Conservation (phyloP, 2,113 vertebrate genomes). For the Zosterops pallidus region DNA sequence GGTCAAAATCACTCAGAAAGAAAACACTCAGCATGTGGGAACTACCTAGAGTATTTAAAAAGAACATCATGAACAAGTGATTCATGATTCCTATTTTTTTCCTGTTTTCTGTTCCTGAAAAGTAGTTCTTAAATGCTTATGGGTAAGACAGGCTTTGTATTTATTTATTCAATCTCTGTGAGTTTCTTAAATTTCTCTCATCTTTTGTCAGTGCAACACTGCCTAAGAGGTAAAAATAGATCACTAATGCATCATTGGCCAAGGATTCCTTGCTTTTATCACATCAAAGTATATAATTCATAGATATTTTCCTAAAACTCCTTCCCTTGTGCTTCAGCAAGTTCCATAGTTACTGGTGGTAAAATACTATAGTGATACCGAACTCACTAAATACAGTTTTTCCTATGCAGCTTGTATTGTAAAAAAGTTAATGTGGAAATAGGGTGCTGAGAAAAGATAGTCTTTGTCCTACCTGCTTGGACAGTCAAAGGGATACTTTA, state of each 20-base stretch:
- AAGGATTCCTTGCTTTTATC: neutral
- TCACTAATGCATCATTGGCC: neutral
- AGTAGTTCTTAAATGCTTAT: neutral
- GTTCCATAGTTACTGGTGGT: neutral
- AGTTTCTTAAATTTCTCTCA: neutral
- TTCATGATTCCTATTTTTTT: neutral
- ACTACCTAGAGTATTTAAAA: neutral
- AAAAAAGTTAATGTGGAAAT: neutral
- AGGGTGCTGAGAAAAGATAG: neutral
- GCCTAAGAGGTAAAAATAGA: neutral
- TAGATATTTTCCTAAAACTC: neutral
- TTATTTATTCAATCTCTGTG: neutral
- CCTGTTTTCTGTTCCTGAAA: neutral
- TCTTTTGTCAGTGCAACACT: neutral
- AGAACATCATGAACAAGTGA: neutral
- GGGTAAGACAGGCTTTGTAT: neutral
- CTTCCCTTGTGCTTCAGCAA: neutral
- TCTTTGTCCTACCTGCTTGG: neutral
- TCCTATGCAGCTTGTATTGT: neutral
- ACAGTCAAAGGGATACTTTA: neutral
- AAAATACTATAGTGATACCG: neutral
- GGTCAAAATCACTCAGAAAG: neutral
- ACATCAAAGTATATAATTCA: neutral
- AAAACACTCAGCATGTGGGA: neutral
- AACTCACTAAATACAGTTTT: neutral